Conservation (phyloP, 2,113 vertebrate genomes). For the Daphoenositta chrysoptera region DNA sequence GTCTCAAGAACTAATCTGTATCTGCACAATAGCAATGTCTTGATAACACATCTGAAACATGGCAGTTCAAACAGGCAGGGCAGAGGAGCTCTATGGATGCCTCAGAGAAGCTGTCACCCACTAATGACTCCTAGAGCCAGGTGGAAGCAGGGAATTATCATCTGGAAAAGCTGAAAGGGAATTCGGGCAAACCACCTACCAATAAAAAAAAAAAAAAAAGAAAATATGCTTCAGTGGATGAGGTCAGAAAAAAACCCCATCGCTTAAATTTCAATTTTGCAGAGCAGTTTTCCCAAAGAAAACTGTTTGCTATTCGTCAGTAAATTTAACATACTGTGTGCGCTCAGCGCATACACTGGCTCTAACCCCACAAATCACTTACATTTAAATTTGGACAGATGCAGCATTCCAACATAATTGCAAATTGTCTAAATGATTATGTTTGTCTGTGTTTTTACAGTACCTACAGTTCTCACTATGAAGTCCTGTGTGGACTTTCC, state of each 20-base stretch:
- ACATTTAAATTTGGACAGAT: not conserved
- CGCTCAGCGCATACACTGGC: not conserved
- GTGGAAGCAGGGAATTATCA: constrained; percentile 39
- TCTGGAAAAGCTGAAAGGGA: not conserved
- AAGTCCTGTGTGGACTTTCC: not conserved
- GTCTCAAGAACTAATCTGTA: constrained; percentile 57
- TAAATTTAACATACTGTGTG: not conserved
- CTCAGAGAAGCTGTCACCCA: constrained; percentile 49
- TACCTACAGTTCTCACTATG: not conserved
- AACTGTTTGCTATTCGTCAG: not conserved
- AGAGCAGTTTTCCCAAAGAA: not conserved
- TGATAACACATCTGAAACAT: constrained; percentile 48
- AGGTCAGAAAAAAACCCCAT: not conserved
- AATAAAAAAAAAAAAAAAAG: not conserved
- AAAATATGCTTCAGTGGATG: not conserved
- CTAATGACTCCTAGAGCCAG: constrained; percentile 39
- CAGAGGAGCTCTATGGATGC: constrained; percentile 37
- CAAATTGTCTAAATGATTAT: not conserved
- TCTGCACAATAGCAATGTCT: constrained; percentile 53
- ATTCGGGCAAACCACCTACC: not conserved
- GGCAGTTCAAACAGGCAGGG: constrained; percentile 50
- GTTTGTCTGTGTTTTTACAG: not conserved
- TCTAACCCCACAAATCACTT: not conserved
- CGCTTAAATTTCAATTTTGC: not conserved
- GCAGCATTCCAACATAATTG: not conserved